These are phyloP conservation scores for Anguilla rostrata DNA, from an alignment of 2,113 vertebrate genomes.

Conservation along the genomic window DNA sequence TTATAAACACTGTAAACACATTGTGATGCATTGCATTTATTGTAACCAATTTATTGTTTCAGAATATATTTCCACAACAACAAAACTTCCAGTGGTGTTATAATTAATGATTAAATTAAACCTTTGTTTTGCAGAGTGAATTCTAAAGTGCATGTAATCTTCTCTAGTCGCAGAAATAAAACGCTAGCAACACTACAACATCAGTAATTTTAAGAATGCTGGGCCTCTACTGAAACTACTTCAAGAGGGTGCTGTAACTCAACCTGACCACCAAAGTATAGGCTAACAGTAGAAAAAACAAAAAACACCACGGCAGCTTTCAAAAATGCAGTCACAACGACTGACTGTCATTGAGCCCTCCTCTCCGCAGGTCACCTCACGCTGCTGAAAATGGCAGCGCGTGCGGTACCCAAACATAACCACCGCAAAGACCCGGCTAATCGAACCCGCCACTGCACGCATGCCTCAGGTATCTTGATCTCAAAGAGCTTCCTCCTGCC, in stretches of 20 bases:
- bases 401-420: not conserved
- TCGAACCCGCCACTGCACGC: not conserved
- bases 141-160: not conserved
- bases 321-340: not conserved
- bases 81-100: not conserved
- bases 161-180: not conserved
- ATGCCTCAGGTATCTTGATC: slow-evolving; percentile 9
- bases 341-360: not conserved
- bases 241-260: not conserved
- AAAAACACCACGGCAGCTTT: not conserved
- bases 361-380: not conserved
- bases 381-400: not conserved
- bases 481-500: not conserved
- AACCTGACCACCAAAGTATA: not conserved
- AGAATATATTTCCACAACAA: not conserved
- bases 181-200: not conserved
- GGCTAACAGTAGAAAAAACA: not conserved
- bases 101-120: not conserved
- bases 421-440: not conserved
- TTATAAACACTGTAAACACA: not conserved
- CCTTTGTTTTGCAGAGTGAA: not conserved
- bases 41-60: not conserved
- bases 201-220: not conserved
- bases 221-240: not conserved
- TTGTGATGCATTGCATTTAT: not conserved